Evolutionary conservation across 2,797 vertebrate species (phyloP), one percentile per base, ranked within the genome.

Genomic region (Eospalax fontanierii): DNA sequence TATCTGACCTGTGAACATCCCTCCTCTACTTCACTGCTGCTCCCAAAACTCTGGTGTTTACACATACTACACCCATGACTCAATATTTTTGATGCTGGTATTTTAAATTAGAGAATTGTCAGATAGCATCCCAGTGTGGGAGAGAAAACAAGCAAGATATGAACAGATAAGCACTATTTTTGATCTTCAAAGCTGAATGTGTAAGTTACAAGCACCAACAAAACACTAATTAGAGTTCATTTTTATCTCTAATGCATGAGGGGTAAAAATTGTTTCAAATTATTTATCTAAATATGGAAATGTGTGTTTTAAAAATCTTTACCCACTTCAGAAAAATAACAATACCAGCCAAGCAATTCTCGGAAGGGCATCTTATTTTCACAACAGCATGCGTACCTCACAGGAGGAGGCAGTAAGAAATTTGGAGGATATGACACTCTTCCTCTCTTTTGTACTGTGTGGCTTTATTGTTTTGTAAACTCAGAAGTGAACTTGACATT

Each of bases 151-250:
- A 94, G 92, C 66, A 90, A 87, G 33, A 46, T 50, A 83, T 70
- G 85, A 89, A 54, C 68, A 95, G 46, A 30, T 40, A 68, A 12
- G 40, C 33, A 87, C 65, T 68, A 73, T 81, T 75, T 96, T 94
- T 93, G 38, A 90, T 92, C 90, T 93, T 95, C 90, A 96, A 96
- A 97, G 90, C 50, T 65, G 95, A 86, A 78, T 57, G 1, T 87
- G 40, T 82, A 94, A 93, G 81, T 92, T 85, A 92, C 61, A 92
- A 87, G 38, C 38, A 76, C 35, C 85, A 94, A 95, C 78, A 86
- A 95, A 95, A 93, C 82, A 91, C 66, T 96, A 92, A 97, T 91
- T 92, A 88, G 70, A 95, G 89, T 75, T 81, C 80, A 76, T 82
- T 87, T 92, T 86, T 89, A 83, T 96, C 76, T 96, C 28, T 46